These are phyloP conservation scores for Trichacis sp. DNA, from an alignment of 2,888 invertebrate genomes.

Conservation along the genomic window DNA sequence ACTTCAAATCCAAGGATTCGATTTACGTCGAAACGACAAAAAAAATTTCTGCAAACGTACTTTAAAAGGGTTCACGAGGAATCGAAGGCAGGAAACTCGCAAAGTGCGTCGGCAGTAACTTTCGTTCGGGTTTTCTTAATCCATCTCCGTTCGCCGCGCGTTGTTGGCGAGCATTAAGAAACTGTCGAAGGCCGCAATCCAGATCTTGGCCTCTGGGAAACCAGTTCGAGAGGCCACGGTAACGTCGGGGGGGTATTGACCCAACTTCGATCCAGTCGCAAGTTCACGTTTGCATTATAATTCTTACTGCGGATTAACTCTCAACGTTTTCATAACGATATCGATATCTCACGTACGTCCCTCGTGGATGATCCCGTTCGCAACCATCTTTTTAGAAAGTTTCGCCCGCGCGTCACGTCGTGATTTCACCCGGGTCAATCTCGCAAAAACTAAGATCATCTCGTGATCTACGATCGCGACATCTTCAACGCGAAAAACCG, in stretches of 20 bases:
- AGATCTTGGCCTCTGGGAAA: constrained; percentile 60
- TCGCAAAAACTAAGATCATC: no score
- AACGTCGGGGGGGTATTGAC: constrained; percentile 51
- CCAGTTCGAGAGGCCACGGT: constrained; percentile 52
- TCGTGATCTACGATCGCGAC: no score
- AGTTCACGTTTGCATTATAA: constrained; percentile 41
- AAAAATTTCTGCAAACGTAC: no score
- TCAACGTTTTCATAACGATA: not conserved
- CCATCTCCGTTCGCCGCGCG: not conserved
- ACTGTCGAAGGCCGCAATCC: constrained; percentile 56
- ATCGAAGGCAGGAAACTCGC: not conserved
- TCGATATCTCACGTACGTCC: no score
- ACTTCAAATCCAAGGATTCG: no score
- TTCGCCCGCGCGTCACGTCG: no score
- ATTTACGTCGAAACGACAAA: no score
- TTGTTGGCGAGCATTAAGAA: constrained; percentile 23
- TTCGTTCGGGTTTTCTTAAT: not conserved
- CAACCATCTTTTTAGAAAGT: no score
- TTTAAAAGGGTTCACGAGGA: no score
- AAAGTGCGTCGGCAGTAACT: not conserved
- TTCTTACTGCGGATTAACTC: constrained; percentile 34
- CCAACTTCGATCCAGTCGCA: constrained; percentile 40
- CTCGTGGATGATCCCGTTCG: no score
- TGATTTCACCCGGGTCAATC: no score
- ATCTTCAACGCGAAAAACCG: no score